Evolutionary conservation across 2,797 vertebrate genomes (phyloP), one percentile per base, ranked within the genome.

Genomic region (Gymnoscopelus microlampas): DNA sequence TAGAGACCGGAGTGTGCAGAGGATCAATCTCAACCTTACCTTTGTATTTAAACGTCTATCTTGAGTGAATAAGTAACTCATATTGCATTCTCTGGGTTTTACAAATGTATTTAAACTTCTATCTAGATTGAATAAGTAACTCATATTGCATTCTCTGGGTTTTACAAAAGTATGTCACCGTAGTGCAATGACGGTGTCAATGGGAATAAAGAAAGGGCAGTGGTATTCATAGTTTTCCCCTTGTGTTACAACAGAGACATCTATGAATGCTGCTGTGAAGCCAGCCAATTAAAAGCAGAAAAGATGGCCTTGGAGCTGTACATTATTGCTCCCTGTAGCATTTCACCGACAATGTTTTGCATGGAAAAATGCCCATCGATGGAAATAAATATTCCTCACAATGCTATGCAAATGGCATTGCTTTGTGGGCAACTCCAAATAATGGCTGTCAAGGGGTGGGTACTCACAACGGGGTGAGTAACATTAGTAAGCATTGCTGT

Each of bases 221-320:
- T 61, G 71, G 71, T 80, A 73, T 87, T 87, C 81, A 85, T 77
- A 76, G 76, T 78, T 74, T 71, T 79, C 70, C 75, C 66, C 77
- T 78, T 89, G 83, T 80, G 72, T 84, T 85, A 83, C 84, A 69
- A 76, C 82, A 66, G 84, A 91, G 87, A 87, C 79, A 68, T 80
- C 71, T 80, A 62, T 85, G 79, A 78, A 84, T 73, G 86, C 79
- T 55, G 60, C 81, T 68, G 78, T 58, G 70, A 87, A 88, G 78
- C 80, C 82, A 77, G 78, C 89, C 87, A 89, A 90, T 92, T 90
- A 91, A 90, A 91, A 89, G 79, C 69, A 82, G 76, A 90, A 89
- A 89, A 87, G 87, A 91, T 83, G 77, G 88, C 87, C 88, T 88
- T 78, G 80, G 86, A 88, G 86, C 79, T 74, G 73, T 71, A 81